These are phyloP conservation scores for Hyposoter didymator DNA, from an alignment of 2,888 invertebrate genomes.

Conservation along the genomic window DNA sequence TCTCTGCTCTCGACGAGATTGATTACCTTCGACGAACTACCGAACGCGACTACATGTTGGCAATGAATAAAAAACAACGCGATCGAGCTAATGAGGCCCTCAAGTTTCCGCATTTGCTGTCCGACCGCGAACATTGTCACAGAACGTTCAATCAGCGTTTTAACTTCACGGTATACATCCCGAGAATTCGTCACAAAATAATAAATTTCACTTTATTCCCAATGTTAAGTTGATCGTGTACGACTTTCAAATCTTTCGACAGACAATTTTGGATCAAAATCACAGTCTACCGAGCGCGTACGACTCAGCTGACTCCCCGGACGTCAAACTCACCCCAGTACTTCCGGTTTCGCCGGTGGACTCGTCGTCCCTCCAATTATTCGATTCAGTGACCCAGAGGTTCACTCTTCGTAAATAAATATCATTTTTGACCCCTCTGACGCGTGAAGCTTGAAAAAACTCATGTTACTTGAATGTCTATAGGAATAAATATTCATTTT, in stretches of 20 bases:
- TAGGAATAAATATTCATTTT: neutral
- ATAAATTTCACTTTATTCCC: neutral
- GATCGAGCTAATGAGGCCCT: conserved; percentile 69
- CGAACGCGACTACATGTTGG: conserved; percentile 80
- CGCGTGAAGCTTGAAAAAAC: neutral
- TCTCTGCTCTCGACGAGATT: conserved; percentile 82
- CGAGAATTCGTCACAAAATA: no score
- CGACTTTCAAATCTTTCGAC: neutral
- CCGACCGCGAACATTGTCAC: conserved; percentile 67
- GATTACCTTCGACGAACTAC: conserved; percentile 83
- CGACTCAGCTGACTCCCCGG: neutral
- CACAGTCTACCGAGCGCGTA: conserved; percentile 55
- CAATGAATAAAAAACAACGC: conserved; percentile 74
- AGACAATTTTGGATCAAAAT: conserved; percentile 66
- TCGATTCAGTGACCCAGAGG: neutral
- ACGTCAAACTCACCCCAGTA: conserved; percentile 1
- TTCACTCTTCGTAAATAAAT: neutral
- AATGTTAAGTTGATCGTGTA: neutral
- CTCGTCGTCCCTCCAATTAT: neutral
- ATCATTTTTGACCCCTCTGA: neutral
- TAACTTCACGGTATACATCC: conserved; percentile 74
- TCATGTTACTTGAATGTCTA: neutral
- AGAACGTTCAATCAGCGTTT: conserved; percentile 71
- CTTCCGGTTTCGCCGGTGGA: conserved; percentile 55
- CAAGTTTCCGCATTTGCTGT: conserved; percentile 64